phyloP scores from a whole-genome alignment of 2,113 vertebrate species.

The Misgurnus mizolepis region DNA sequence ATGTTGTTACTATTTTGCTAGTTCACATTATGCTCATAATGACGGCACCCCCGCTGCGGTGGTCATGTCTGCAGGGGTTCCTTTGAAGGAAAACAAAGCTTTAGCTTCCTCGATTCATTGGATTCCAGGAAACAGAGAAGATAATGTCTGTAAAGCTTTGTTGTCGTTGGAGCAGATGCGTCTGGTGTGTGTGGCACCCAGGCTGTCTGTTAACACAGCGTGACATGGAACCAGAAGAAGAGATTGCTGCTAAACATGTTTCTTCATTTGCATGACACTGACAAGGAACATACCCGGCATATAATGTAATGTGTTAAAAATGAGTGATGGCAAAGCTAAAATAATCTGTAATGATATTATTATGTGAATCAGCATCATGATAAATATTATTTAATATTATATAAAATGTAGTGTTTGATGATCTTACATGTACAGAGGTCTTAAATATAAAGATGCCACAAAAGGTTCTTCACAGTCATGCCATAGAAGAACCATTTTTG shows the following conservation, averaged over 20 bases:
- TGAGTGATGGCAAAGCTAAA: neutral
- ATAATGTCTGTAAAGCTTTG: slow-evolving; percentile 57
- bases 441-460: no score
- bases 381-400: no score
- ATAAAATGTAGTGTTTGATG: no score
- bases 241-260: slow-evolving; percentile 22
- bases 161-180: slow-evolving; percentile 44
- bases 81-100: slow-evolving; percentile 67
- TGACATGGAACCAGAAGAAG: slow-evolving; percentile 11
- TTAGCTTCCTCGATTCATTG: slow-evolving; percentile 61
- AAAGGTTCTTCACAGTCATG: no score
- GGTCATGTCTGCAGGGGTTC: slow-evolving; percentile 64
- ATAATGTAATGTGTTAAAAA: slow-evolving; percentile 6
- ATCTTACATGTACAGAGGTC: no score
- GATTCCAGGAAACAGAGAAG: slow-evolving; percentile 71
- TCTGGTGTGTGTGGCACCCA: slow-evolving; percentile 23
- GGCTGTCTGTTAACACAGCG: slow-evolving; percentile 40
- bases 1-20: slow-evolving; percentile 48
- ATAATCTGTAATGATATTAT: neutral
- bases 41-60: slow-evolving; percentile 54
- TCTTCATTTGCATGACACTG: slow-evolving; percentile 43
- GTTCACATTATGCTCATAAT: slow-evolving; percentile 29
- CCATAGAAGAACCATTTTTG: no score
- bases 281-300: slow-evolving; percentile 8
- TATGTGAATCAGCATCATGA: neutral